phyloP scores from a whole-genome alignment of 2,888 invertebrate genomes.

The Drosophila neoperkinsi region DNA sequence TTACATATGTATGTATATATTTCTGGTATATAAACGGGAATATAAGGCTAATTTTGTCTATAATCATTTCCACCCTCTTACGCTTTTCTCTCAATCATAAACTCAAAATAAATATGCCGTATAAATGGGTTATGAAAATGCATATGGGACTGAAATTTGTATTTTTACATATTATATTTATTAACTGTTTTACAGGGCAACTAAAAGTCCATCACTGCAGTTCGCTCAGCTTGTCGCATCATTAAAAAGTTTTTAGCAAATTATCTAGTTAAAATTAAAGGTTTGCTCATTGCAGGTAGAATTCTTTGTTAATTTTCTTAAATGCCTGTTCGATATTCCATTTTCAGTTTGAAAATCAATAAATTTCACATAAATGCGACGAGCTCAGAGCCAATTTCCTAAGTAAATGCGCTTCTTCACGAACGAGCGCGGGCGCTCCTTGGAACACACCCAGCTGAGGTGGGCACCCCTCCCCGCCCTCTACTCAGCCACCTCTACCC shows the following conservation, averaged over 20 bases:
- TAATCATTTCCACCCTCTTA: no score
- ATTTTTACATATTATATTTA: not conserved
- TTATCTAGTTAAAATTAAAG: constrained; percentile 49
- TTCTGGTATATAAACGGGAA: not conserved
- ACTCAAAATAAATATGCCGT: not conserved
- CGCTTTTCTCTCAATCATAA: not conserved
- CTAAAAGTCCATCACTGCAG: not conserved
- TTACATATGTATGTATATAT: no score
- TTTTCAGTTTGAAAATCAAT: constrained; percentile 69
- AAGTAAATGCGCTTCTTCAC: constrained; percentile 67
- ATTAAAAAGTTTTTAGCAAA: constrained; percentile 35
- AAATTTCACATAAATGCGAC: constrained; percentile 68
- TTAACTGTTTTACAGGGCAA: constrained; percentile 8
- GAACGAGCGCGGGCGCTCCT: constrained; percentile 73
- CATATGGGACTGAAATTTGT: not conserved
- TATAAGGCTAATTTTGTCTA: not conserved
- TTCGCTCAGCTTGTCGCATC: not conserved
- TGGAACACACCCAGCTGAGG: constrained; percentile 48
- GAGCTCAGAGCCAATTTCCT: constrained; percentile 52
- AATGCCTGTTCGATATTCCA: constrained; percentile 40
- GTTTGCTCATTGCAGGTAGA: constrained; percentile 56
- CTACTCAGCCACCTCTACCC: not conserved
- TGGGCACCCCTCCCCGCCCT: not conserved
- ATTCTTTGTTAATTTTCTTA: constrained; percentile 9
- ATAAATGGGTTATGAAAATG: not conserved